These are phyloP conservation scores for Gymnoscopelus braueri DNA, from an alignment of 2,797 vertebrate genomes.

Conservation along the genomic window DNA sequence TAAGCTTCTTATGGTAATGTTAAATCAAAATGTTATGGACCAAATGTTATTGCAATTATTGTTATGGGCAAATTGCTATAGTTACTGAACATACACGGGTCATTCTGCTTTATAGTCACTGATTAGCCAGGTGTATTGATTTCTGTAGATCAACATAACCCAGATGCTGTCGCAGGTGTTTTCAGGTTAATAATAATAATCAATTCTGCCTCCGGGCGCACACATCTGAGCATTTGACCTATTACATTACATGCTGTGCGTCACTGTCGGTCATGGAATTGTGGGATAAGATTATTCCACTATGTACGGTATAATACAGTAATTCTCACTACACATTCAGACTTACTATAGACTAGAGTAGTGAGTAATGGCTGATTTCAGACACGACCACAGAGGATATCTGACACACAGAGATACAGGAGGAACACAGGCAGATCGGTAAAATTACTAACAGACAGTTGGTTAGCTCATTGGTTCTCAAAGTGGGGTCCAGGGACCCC, in stretches of 20 bases:
- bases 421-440: no score
- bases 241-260: not conserved
- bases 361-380: no score
- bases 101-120: not conserved
- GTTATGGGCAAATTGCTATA: no score
- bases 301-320: no score
- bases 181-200: conserved; percentile 27
- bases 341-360: no score
- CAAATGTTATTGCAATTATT: not conserved
- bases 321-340: no score
- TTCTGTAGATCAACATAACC: conserved; percentile 10
- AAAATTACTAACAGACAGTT: no score
- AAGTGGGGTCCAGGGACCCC: no score
- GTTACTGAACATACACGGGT: no score
- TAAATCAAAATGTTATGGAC: not conserved
- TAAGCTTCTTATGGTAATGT: not conserved
- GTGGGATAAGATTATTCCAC: not conserved
- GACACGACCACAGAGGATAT: no score
- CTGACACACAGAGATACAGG: no score
- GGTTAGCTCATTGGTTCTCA: no score
- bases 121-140: conserved; percentile 9
- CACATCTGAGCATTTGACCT: conserved; percentile 5
- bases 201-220: conserved; percentile 17
- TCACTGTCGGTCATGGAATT: not conserved
- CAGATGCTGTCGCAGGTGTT: conserved; percentile 15